Evolutionary conservation across 1,140 invertebrate species (phyloP).

Genomic region (Asbolus verrucosus): DNA sequence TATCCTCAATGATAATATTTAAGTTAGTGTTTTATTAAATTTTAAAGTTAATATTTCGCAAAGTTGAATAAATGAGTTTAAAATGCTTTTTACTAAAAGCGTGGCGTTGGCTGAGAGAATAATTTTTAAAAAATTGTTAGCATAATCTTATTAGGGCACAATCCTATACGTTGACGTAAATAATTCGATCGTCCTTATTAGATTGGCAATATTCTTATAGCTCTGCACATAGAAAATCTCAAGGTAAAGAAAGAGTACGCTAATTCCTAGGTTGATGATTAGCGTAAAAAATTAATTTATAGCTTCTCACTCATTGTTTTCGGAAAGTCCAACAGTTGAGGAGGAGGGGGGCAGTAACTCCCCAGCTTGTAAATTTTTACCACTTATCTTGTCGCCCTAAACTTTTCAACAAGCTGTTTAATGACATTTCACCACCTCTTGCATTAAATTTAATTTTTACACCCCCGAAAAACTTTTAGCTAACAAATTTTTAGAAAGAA

Average conservation of each 20-base stretch:
- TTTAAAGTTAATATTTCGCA: slow-evolving; percentile 19
- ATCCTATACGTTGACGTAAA: slow-evolving; percentile 20
- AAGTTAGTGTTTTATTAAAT: slow-evolving; percentile 14
- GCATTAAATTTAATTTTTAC: slow-evolving; percentile 41
- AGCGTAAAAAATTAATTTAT: no score
- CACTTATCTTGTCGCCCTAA: slow-evolving; percentile 42
- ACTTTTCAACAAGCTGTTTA: slow-evolving; percentile 43
- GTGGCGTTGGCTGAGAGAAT: slow-evolving; percentile 12
- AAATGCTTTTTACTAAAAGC: slow-evolving; percentile 33
- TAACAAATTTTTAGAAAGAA: slow-evolving; percentile 1
- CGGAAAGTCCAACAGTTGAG: slow-evolving; percentile 1
- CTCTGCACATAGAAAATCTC: no score
- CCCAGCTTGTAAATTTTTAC: slow-evolving; percentile 41
- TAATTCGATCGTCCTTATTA: slow-evolving; percentile 15
- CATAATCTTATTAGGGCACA: slow-evolving; percentile 29
- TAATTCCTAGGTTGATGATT: no score
- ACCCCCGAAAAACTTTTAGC: slow-evolving; percentile 21
- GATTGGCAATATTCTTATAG: no score
- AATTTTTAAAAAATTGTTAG: slow-evolving; percentile 25
- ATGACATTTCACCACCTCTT: slow-evolving; percentile 41
- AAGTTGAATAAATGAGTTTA: slow-evolving; percentile 33
- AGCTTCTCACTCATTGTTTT: background rate
- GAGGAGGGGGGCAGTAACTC: slow-evolving; percentile 4
- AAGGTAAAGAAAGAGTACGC: no score
- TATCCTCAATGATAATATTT: slow-evolving; percentile 2